Conservation (phyloP, 2,888 invertebrate species). For the Aphrophora alni region DNA sequence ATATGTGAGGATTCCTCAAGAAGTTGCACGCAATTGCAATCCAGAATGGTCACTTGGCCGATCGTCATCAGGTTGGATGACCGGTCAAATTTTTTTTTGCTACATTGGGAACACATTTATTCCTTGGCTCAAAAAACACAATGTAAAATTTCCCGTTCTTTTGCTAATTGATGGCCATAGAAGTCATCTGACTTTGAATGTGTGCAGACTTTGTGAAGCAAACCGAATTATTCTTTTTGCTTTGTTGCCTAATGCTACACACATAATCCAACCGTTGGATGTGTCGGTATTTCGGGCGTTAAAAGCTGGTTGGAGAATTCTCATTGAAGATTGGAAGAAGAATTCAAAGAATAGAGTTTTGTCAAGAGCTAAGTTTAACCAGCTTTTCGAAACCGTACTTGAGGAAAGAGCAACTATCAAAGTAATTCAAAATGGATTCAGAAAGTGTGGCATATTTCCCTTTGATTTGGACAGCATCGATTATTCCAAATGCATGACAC, state of each 20-base stretch:
- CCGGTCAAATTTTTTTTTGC: constrained; percentile 10
- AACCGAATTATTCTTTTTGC: constrained; percentile 9
- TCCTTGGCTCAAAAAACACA: constrained; percentile 6
- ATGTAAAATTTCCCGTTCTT: constrained; percentile 13
- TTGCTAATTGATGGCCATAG: constrained; percentile 14
- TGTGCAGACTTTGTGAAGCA: constrained; percentile 1
- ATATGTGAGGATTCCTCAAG: too few species aligned
- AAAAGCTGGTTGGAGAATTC: constrained; percentile 16
- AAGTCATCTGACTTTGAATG: constrained; percentile 16
- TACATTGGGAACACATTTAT: constrained; percentile 10
- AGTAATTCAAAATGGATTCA: constrained; percentile 14
- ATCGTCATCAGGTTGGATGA: too few species aligned
- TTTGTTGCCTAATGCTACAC: constrained; percentile 17
- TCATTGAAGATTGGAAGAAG: constrained; percentile 11
- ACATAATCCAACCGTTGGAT: constrained; percentile 18
- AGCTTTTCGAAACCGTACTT: constrained; percentile 11
- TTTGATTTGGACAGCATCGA: constrained; percentile 9
- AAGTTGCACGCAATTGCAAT: too few species aligned
- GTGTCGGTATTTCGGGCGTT: constrained; percentile 11
- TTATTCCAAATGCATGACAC: not conserved
- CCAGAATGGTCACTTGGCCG: too few species aligned
- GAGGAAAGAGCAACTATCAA: constrained; percentile 3
- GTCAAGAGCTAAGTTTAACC: constrained; percentile 17
- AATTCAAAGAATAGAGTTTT: not conserved
- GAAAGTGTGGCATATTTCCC: not conserved